Conservation (phyloP, 2,113 vertebrate genomes). For the Paracanthobrama guichenoti region DNA sequence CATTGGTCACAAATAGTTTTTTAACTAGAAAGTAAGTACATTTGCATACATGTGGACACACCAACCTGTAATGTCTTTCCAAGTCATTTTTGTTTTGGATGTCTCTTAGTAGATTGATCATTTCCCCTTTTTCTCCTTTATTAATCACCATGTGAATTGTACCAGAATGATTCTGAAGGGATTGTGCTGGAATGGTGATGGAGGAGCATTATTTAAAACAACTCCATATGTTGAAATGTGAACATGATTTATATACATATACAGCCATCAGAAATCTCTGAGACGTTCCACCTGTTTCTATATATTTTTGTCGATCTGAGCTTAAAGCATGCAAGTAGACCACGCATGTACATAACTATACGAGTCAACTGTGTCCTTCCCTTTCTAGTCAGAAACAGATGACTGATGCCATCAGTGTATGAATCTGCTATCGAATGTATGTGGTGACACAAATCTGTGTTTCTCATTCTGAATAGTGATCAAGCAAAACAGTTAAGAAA, state of each 20-base stretch:
- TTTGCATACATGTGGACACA: constrained; percentile 46
- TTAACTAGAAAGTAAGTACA: constrained; percentile 43
- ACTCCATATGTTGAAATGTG: constrained; percentile 35
- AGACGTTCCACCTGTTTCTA: constrained; percentile 46
- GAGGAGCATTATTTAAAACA: constrained; percentile 35
- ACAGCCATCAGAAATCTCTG: constrained; percentile 33
- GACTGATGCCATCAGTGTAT: constrained; percentile 59
- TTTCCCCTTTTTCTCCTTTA: not conserved
- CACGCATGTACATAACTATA: constrained; percentile 39
- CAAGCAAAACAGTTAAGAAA: not conserved
- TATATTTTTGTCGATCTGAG: constrained; percentile 30
- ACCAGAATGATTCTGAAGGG: not conserved
- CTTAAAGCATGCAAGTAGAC: constrained; percentile 33
- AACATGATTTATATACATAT: constrained; percentile 37
- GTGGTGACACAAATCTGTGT: constrained; percentile 59
- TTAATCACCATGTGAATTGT: constrained; percentile 16
- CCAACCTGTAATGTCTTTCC: constrained; percentile 47
- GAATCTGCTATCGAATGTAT: constrained; percentile 53
- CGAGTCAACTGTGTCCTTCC: constrained; percentile 41
- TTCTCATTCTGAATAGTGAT: constrained; percentile 37
- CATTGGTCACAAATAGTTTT: constrained; percentile 21
- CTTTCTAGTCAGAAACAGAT: constrained; percentile 35
- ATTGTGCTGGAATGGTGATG: not conserved
- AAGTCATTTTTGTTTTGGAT: constrained; percentile 34
- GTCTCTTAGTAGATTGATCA: not conserved